A percentile compares a stretch with the other conserved stretches of the same genome.
These are phyloP conservation scores for Leptocoma aspasia DNA, from an alignment of 2,113 vertebrate species.

Conservation along the genomic window DNA sequence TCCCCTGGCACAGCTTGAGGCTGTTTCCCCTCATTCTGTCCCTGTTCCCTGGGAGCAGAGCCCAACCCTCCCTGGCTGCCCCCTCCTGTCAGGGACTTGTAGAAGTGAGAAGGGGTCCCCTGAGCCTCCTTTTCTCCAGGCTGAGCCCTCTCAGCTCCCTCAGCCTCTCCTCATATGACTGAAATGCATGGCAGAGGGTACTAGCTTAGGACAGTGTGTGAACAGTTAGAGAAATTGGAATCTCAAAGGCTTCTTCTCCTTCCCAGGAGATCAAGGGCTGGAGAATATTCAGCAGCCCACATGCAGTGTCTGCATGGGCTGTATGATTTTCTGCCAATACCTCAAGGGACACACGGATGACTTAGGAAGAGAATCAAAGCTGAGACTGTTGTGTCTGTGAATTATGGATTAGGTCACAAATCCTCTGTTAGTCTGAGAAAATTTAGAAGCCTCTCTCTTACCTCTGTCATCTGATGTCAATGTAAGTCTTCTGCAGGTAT, in stretches of 20 bases:
- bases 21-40: not conserved
- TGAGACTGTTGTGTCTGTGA: not conserved
- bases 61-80: rapidly evolving
- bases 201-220: not conserved
- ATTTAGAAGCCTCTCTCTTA: not conserved
- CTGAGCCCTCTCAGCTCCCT: not conserved
- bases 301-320: not conserved
- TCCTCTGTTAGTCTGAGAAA: not conserved
- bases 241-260: not conserved
- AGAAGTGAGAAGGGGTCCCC: not conserved
- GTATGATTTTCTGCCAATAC: rapidly evolving
- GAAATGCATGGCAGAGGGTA: not conserved
- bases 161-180: not conserved
- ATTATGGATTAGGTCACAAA: not conserved
- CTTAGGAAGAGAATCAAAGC: not conserved
- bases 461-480: not conserved
- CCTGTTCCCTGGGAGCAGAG: not conserved
- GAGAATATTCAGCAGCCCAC: not conserved
- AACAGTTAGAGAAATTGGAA: not conserved
- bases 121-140: not conserved
- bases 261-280: not conserved
- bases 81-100: not conserved
- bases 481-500: not conserved
- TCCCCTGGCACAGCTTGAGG: not conserved
- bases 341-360: not conserved